Evolutionary conservation across 2,113 vertebrate species (phyloP).

Genomic region (Aptenodytes forsteri): DNA sequence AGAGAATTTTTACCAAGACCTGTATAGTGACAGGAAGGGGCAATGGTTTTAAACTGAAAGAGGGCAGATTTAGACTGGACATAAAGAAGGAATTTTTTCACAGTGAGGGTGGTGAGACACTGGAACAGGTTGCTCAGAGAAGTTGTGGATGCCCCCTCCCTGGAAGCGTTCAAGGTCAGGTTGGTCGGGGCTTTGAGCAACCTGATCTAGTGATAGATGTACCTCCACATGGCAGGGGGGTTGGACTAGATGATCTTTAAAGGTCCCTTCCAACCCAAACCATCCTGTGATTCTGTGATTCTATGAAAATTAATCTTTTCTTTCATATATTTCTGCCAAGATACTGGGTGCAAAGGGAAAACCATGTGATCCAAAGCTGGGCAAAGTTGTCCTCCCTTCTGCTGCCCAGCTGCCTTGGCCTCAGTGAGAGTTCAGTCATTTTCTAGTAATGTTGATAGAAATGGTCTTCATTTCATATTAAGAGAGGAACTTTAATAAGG

Average conservation of each 20-base stretch:
- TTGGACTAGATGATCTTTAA: background rate
- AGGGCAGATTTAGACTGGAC: background rate
- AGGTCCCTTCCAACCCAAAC: background rate
- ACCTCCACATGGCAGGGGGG: fast-evolving
- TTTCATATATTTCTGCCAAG: background rate
- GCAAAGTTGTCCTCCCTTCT: background rate
- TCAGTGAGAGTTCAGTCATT: background rate
- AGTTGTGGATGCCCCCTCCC: background rate
- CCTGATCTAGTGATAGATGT: background rate
- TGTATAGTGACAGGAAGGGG: background rate
- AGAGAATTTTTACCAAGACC: background rate
- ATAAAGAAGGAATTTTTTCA: background rate
- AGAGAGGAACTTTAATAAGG: background rate
- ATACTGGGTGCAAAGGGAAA: background rate
- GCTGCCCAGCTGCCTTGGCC: background rate
- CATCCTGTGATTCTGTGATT: background rate
- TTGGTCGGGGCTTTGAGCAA: background rate
- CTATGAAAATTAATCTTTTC: background rate
- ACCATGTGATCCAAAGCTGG: background rate
- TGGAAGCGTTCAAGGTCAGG: background rate
- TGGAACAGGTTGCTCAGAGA: background rate
- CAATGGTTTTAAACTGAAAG: background rate
- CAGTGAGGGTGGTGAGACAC: background rate
- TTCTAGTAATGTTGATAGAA: background rate
- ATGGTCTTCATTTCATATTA: background rate